phyloP scores from a whole-genome alignment of 2,888 invertebrate genomes.

The Rhamphomyia laevipes region DNA sequence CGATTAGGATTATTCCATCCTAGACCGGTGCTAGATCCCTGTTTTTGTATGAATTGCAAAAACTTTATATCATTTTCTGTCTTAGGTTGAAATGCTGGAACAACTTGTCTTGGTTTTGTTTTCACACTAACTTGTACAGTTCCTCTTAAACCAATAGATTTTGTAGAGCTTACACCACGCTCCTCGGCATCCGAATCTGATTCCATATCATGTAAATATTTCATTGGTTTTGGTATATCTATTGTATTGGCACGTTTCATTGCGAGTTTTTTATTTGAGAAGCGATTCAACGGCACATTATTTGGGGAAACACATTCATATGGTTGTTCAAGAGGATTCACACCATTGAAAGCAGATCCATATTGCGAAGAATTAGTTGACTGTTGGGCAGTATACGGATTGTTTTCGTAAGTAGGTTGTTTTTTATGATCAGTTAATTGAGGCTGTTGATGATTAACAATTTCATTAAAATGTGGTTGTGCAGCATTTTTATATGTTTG shows the following conservation, averaged over 20 bases:
- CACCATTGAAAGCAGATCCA: neutral
- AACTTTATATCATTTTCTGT: slow-evolving; percentile 80
- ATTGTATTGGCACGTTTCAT: slow-evolving; percentile 85
- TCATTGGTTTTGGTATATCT: slow-evolving; percentile 63
- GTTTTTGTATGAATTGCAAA: slow-evolving; percentile 67
- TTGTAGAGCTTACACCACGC: slow-evolving; percentile 26
- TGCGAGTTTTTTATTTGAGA: slow-evolving; percentile 52
- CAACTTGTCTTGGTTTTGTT: slow-evolving; percentile 35
- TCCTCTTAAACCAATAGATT: slow-evolving; percentile 42
- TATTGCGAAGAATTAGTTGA: neutral
- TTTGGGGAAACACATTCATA: slow-evolving; percentile 27
- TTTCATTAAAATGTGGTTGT: neutral
- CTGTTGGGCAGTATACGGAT: neutral
- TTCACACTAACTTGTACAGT: slow-evolving; percentile 46
- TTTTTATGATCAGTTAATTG: neutral
- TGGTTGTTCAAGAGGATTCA: slow-evolving; percentile 11
- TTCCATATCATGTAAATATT: slow-evolving; percentile 40
- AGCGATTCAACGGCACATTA: slow-evolving; percentile 21
- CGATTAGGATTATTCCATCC: slow-evolving; percentile 32
- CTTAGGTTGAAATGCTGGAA: slow-evolving; percentile 64
- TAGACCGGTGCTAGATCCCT: slow-evolving; percentile 43
- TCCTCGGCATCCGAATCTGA: slow-evolving; percentile 35
- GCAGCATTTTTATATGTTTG: neutral
- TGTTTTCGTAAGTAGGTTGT: too few relatives aligned
- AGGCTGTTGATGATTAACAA: slow-evolving; percentile 10